Base-by-base conservation (phyloP, 37 sponge, comb jelly and placozoan genomes). In the Spongilla lacustris region DNA sequence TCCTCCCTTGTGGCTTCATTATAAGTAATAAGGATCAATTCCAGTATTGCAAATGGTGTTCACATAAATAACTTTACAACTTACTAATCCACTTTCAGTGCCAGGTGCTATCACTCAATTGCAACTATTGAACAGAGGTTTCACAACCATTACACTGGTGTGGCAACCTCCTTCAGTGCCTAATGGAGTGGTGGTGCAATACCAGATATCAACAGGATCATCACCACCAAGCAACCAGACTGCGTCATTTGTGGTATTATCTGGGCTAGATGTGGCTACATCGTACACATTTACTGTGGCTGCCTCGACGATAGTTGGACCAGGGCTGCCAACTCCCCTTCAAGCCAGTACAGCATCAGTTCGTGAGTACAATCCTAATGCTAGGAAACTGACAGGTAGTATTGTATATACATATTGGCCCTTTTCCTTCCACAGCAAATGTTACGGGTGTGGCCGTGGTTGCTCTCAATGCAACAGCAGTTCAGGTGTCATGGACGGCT, bases 181-280 rank as follows among this genome's bases (percentile, higher is more conserved):
- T 0, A 91, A 91, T 84, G 92, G 92, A 78, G 74, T 87, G 1
- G 82, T 91, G 4, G 49, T 66, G 8, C 24, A 1, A 0, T 81
- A 88, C 36, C 14, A 21, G 14, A 25, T 87, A 13, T 46, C 58
- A 19, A 17, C 14, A 58, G 58, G 58, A 17, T 58, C 58, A 58
- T 58, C 21, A 10, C 12, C 58, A 19, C 12, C 58, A 58, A 58
- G 11, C 21, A 58, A 58, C 58, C 21, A 13, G 58, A 58, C 19
- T 58, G 58, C 58, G 11, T 1, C 58, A 58, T 58, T 17, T 14
- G 12, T 17, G 11, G 58, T 58, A 1, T 1, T 1, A 58, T 1
- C 19, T 19, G 58, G 21, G 11, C 21, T 58, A 58, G 21, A 58
- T 58, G 58, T 58, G 21, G 58, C 58, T 17, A 58, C 58, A 19